Conservation (phyloP, 2,113 vertebrate genomes). For the Damaliscus lunatus region DNA sequence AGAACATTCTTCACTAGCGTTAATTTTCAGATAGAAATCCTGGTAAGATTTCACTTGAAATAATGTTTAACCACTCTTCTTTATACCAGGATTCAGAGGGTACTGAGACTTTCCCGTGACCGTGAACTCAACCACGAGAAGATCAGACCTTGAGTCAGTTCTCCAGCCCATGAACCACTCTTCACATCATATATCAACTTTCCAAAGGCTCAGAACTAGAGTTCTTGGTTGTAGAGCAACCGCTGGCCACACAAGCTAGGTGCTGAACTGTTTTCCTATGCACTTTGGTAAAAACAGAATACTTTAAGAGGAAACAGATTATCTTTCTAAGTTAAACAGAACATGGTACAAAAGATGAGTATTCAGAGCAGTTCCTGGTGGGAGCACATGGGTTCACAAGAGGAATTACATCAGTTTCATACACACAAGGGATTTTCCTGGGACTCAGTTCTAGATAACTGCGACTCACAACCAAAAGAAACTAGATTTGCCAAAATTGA, state of each 20-base stretch:
- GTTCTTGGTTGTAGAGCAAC: constrained; percentile 20
- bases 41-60: not conserved
- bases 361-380: not conserved
- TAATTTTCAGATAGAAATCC: not conserved
- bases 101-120: not conserved
- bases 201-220: not conserved
- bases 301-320: constrained; percentile 4
- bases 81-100: not conserved
- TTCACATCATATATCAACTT: not conserved
- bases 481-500: constrained; percentile 56
- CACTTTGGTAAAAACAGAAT: constrained; percentile 20
- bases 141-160: not conserved
- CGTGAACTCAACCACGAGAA: not conserved
- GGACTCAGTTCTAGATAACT: constrained; percentile 20
- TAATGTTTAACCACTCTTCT: not conserved
- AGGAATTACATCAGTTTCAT: constrained; percentile 18
- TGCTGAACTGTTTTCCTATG: not conserved
- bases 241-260: not conserved
- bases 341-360: not conserved
- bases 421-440: not conserved
- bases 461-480: constrained; percentile 37
- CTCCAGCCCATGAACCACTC: not conserved
- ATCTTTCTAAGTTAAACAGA: not conserved
- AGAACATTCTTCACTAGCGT: not conserved
- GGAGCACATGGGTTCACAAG: not conserved